These are phyloP conservation scores for Bergia sp. DNA, from an alignment of 92 coral and sea anemone species.

Conservation along the genomic window DNA sequence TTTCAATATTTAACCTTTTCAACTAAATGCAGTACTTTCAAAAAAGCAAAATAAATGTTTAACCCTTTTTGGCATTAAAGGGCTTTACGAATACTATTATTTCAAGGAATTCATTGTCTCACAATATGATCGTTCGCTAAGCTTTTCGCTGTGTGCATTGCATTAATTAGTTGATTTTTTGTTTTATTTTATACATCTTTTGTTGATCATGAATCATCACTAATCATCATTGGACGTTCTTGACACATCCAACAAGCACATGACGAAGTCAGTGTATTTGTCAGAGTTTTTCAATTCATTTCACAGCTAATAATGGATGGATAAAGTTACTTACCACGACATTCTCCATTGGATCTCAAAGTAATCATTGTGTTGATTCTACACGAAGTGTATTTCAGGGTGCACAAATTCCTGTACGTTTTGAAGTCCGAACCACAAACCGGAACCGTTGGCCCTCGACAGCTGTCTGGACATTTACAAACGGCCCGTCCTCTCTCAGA, in stretches of 20 bases:
- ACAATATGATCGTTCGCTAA: no score
- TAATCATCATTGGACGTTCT: not conserved
- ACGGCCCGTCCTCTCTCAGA: not conserved
- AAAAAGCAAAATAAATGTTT: no score
- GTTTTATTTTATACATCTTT: not conserved
- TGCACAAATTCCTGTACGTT: not conserved
- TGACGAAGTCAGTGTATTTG: no score
- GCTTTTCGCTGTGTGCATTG: not conserved
- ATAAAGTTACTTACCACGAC: not conserved
- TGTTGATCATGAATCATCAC: not conserved
- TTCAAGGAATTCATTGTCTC: no score
- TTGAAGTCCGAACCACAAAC: conserved; percentile 6
- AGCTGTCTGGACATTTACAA: not conserved
- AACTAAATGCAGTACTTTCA: no score
- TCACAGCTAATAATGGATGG: not conserved
- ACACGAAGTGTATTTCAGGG: not conserved
- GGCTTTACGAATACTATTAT: no score
- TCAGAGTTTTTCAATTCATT: no score
- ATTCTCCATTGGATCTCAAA: not conserved
- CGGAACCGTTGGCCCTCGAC: not conserved
- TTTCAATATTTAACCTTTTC: no score
- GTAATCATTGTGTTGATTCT: not conserved
- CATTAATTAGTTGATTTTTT: not conserved
- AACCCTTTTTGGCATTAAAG: no score
- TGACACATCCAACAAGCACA: not conserved